Base-by-base conservation (phyloP, 2,113 vertebrate species). In the Grallaria varia region DNA sequence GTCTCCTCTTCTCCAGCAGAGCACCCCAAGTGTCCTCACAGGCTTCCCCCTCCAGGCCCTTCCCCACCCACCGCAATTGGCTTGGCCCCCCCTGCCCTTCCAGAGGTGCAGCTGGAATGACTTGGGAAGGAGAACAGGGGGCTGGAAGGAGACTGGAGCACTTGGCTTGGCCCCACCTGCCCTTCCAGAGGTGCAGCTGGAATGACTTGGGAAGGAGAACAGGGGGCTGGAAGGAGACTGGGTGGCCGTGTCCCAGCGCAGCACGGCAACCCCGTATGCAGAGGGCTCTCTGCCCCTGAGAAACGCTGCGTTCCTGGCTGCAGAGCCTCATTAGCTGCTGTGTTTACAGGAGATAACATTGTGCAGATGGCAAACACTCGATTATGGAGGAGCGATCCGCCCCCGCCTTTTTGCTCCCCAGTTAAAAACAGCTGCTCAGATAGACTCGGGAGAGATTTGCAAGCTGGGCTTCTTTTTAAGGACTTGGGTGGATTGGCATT, bases 311-410 rank as follows among this genome's bases (percentile, higher is more conserved):
- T 24, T 12, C 10, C 2, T 1, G 14, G 12, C 56, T 15, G 59
- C 72, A 71, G 76, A 33, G 0, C 49, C 83, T 45, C 67, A 27
- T 56, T 37, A 83, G 72, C 58, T 60, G 69, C 64, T 2, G 73
- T 93, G 83, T 96, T 95, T 87, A 50, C 91, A 58, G 78, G 56
- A 96, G 95, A 95, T 93, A 95, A 78, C 74, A 62, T 87, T 93
- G 91, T 89, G 72, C 89, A 84, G 84, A 89, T 6, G 71, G 93
- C 93, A 96, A 96, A 96, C 87, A 94, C 3, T 47, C 5, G 20
- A 19, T 62, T 77, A 95, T 15, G 30, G 77, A 80, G 5, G 8
- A 62, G 40, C 0, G 0, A 42, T 30, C 91, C 33, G 0, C 79
- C 79, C 72, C 78, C 35, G 25, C 88, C 94, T 94, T 76, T 42